These are phyloP conservation scores for Agonopterix arenella DNA, from an alignment of 2,888 invertebrate species.

Conservation along the genomic window DNA sequence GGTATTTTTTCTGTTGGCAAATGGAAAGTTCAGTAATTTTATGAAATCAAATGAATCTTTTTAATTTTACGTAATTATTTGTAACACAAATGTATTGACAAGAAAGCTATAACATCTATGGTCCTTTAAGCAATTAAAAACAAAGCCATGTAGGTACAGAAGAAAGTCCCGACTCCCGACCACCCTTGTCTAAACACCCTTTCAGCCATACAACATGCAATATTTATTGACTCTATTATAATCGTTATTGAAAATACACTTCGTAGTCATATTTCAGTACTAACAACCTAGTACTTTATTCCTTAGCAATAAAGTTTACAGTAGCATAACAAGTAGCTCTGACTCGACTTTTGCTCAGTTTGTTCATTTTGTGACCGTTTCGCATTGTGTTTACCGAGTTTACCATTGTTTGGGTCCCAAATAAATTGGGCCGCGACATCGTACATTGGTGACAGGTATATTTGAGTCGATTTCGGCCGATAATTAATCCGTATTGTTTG, in stretches of 20 bases:
- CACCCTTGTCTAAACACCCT: not conserved
- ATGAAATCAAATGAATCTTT: no score
- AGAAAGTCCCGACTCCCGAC: no score
- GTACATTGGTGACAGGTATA: conserved; percentile 72
- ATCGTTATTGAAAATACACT: conserved; percentile 21
- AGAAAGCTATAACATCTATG: no score
- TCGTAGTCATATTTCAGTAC: conserved; percentile 10
- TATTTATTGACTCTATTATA: conserved; percentile 16
- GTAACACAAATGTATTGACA: no score
- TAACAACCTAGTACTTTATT: no score
- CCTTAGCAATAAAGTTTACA: no score
- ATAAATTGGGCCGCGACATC: conserved; percentile 70
- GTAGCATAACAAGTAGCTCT: not conserved
- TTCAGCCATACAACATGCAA: not conserved
- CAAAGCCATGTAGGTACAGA: no score
- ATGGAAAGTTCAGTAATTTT: no score
- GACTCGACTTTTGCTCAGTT: conserved; percentile 19
- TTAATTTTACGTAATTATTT: no score
- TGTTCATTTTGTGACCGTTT: conserved; percentile 63
- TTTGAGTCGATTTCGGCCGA: conserved; percentile 72
- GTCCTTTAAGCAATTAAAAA: no score
- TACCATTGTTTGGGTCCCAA: conserved; percentile 70
- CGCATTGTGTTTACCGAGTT: conserved; percentile 72
- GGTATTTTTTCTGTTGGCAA: not conserved
- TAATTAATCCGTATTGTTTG: conserved; percentile 75